phyloP scores from a whole-genome alignment of 1,140 invertebrate genomes.

The Papilio dardanus region DNA sequence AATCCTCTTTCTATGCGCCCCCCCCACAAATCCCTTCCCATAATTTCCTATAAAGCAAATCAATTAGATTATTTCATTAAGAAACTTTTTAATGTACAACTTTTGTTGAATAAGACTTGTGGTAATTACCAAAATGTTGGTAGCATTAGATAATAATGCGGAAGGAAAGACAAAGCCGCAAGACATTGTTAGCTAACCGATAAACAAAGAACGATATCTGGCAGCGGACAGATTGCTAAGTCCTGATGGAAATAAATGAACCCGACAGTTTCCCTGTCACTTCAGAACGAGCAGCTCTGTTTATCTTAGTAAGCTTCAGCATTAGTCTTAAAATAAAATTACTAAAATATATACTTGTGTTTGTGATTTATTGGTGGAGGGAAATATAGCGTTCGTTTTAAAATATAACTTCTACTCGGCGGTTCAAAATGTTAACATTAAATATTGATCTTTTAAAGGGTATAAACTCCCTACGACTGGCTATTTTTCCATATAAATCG shows the following conservation, averaged over 20 bases:
- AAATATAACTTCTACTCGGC: neutral
- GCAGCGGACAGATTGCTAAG: conserved; percentile 31
- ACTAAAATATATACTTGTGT: conserved; percentile 9
- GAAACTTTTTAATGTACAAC: too few relatives aligned
- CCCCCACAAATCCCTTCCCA: too few relatives aligned
- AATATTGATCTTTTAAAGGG: neutral
- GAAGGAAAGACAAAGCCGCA: conserved; percentile 15
- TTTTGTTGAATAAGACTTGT: neutral
- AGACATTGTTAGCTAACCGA: conserved; percentile 9
- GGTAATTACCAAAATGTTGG: neutral
- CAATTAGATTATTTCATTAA: too few relatives aligned
- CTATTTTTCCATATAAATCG: too few relatives aligned
- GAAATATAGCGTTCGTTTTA: neutral
- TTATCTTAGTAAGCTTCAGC: conserved; percentile 30
- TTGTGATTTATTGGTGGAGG: conserved; percentile 11
- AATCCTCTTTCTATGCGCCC: too few relatives aligned
- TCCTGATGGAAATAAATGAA: conserved; percentile 36
- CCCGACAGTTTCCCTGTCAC: conserved; percentile 34
- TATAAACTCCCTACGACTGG: too few relatives aligned
- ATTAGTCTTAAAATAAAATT: conserved; percentile 28
- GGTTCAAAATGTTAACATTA: neutral
- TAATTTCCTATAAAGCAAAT: too few relatives aligned
- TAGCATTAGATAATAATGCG: neutral
- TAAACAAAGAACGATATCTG: conserved; percentile 34
- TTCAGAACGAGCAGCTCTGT: conserved; percentile 27